These are phyloP conservation scores for Slavum lentiscoides DNA, from an alignment of 2,888 invertebrate species.

Conservation along the genomic window DNA sequence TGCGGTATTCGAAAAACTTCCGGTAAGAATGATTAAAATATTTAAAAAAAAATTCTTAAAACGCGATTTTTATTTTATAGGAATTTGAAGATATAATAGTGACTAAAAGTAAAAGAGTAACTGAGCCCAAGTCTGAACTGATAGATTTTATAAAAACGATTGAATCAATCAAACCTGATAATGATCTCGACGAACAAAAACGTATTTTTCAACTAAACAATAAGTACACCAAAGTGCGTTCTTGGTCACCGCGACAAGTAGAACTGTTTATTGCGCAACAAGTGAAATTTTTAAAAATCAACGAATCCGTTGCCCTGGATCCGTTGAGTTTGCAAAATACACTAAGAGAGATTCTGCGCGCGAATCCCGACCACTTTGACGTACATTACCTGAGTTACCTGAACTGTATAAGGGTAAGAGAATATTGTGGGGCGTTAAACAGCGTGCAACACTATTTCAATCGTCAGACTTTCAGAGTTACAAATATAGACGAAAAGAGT, in stretches of 20 bases:
- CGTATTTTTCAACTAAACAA: conserved; percentile 25
- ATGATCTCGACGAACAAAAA: not conserved
- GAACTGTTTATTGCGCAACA: conserved; percentile 87
- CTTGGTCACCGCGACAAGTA: conserved; percentile 84
- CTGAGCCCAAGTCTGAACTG: conserved; percentile 22
- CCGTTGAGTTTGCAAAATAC: conserved; percentile 77
- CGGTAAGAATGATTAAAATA: conserved; percentile 21
- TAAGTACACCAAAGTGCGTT: conserved; percentile 50
- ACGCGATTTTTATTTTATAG: not conserved
- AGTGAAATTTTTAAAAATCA: conserved; percentile 77
- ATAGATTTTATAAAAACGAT: conserved; percentile 18
- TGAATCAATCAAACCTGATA: not conserved
- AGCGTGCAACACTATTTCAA: conserved; percentile 83
- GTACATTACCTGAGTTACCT: conserved; percentile 88
- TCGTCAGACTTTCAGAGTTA: conserved; percentile 63
- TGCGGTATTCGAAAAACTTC: not conserved
- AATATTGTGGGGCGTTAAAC: conserved; percentile 81
- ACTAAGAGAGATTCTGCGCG: conserved; percentile 72
- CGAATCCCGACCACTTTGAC: conserved; percentile 80
- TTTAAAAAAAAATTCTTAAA: not conserved
- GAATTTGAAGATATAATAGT: not conserved
- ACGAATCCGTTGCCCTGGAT: conserved; percentile 77
- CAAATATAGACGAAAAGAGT: conserved; percentile 63
- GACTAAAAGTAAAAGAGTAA: not conserved
- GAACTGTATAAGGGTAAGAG: conserved; percentile 83